phyloP scores from a whole-genome alignment of 2,797 vertebrate genomes.

The Selene dorsalis region DNA sequence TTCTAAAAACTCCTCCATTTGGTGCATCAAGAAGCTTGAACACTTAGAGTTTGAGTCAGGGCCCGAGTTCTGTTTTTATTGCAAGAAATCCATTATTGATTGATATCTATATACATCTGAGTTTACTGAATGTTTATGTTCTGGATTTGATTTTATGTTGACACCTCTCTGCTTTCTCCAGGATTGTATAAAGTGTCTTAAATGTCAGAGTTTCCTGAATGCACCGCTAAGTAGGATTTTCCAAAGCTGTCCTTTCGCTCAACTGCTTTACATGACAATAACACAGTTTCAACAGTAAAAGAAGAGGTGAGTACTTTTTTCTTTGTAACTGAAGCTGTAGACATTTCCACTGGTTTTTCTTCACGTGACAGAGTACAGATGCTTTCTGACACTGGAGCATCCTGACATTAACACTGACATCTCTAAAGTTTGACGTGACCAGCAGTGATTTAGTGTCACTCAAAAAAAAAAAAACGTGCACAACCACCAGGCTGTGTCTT shows the following conservation, averaged over 20 bases:
- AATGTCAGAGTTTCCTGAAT: background rate
- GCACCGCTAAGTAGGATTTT: background rate
- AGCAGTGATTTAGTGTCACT: background rate
- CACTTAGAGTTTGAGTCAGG: background rate
- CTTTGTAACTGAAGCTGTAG: background rate
- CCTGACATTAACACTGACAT: background rate
- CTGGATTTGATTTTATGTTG: background rate
- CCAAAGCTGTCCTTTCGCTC: too few species aligned
- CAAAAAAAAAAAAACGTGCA: background rate
- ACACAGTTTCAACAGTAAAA: background rate
- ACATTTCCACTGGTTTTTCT: background rate
- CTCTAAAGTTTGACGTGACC: too few species aligned
- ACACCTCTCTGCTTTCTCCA: background rate
- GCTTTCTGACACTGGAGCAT: background rate
- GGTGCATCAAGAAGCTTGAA: background rate
- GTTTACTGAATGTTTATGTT: background rate
- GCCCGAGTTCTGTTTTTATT: too few species aligned
- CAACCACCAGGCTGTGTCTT: background rate
- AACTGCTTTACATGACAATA: background rate
- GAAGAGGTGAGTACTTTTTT: background rate
- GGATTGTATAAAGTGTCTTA: background rate
- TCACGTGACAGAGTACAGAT: background rate
- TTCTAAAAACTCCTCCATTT: background rate
- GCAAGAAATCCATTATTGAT: too few species aligned
- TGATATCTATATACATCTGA: too few species aligned